Evolutionary conservation across 2,113 vertebrate genomes (phyloP).

Genomic region (Catharus bicknelli): DNA sequence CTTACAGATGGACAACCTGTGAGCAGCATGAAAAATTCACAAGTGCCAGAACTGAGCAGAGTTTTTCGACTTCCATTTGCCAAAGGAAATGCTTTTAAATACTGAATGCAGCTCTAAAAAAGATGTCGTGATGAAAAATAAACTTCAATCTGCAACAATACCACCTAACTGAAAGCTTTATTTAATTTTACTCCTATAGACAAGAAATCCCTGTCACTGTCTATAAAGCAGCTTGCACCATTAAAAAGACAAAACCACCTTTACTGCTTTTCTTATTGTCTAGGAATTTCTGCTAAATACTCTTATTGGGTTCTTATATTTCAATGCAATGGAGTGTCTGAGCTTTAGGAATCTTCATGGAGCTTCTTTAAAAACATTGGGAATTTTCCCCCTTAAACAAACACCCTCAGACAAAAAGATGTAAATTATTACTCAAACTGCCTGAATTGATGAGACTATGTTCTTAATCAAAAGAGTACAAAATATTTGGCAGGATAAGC

Average conservation of each 20-base stretch:
- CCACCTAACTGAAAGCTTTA: not conserved
- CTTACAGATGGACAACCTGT: slow-evolving; percentile 40
- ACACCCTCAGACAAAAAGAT: not conserved
- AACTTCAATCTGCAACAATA: not conserved
- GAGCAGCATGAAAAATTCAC: slow-evolving; percentile 11
- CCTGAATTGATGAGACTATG: not conserved
- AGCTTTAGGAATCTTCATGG: not conserved
- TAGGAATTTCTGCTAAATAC: not conserved
- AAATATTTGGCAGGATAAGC: not conserved
- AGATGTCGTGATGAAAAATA: not conserved
- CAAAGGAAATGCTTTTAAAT: slow-evolving; percentile 24
- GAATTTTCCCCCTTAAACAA: not conserved
- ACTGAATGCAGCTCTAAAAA: not conserved
- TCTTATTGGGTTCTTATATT: not conserved
- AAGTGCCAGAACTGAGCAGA: not conserved
- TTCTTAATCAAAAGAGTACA: not conserved
- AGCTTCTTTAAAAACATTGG: not conserved
- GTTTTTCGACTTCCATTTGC: not conserved
- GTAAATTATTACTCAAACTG: not conserved
- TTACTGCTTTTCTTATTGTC: not conserved
- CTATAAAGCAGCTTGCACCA: not conserved
- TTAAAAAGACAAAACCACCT: not conserved
- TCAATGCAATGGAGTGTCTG: not conserved
- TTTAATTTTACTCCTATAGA: not conserved
- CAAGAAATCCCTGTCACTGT: not conserved